Base-by-base conservation (phyloP, 2,113 vertebrate genomes). In the Rostratula benghalensis region DNA sequence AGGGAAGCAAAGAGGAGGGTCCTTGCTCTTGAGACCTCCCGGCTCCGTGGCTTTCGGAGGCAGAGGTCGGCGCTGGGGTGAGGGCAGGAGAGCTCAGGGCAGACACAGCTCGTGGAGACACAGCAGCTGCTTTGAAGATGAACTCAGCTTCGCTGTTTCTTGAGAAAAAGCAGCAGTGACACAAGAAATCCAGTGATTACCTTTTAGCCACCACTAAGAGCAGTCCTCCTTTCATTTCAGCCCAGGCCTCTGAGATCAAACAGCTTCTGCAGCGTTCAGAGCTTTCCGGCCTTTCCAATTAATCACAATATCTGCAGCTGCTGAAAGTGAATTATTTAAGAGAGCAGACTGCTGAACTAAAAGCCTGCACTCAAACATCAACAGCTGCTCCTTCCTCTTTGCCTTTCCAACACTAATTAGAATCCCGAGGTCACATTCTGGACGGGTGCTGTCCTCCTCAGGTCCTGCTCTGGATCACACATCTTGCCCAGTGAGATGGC, bases 241-340 rank as follows among this genome's bases (percentile, higher is more conserved):
- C 17, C 84, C 63, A 74, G 57, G 50, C 59, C 25, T 79, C 63
- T 59, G 39, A 81, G 90, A 93, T 86, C 85, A 93, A 92, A 81
- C n/a, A 80, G 86, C 86, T 90, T 59, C 84, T 95, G 90, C 85
- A 67, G 90, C 59, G 23, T 77, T 51, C 85, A 16, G 75, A 92
- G 92, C 92, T 77, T 20, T 24, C 54, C 9, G 4, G 87, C 76
- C 94, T 79, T 83, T 83, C 92, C 85, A 85, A 69, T 95, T 90
- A 85, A 83, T 93, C 79, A 75, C 84, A 83, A 48, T 67, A 93
- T 95, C 92, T 92, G 88, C 95, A 95, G 85, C 94, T 96, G 85
- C 94, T 94, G 30, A 89, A 74, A 16, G 85, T 92, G 94, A 96
- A 96, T 96, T 93, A 94, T 96, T 96, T 77, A 94, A 77, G 82